Evolutionary conservation across 2,888 invertebrate genomes (phyloP).

Genomic region (Notodromas monacha): DNA sequence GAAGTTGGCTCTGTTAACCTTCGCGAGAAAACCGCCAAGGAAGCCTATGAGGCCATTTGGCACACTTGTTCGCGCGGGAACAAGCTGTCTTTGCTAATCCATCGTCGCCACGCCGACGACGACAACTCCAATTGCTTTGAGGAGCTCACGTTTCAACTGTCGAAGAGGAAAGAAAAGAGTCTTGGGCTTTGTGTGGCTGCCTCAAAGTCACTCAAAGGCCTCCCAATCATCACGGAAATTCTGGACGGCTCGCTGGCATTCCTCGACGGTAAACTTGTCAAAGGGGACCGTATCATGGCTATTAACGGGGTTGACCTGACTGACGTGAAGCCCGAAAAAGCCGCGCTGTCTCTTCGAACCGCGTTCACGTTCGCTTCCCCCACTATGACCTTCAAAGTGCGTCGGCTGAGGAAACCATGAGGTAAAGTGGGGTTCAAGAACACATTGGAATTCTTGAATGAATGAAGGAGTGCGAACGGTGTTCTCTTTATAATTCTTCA

Average conservation of each 20-base stretch:
- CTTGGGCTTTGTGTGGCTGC: no score
- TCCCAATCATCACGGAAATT: slow-evolving; percentile 65
- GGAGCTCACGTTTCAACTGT: slow-evolving; percentile 40
- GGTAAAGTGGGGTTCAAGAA: no score
- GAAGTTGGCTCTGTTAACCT: slow-evolving; percentile 49
- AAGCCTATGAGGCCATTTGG: slow-evolving; percentile 45
- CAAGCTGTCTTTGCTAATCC: slow-evolving; percentile 23
- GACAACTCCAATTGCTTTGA: slow-evolving; percentile 29
- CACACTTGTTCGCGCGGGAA: slow-evolving; percentile 31
- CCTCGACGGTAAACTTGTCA: slow-evolving; percentile 52
- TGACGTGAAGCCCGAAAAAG: slow-evolving; percentile 35
- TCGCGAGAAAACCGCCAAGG: slow-evolving; percentile 45
- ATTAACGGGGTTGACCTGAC: slow-evolving; percentile 59
- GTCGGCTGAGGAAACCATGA: slow-evolving; percentile 1
- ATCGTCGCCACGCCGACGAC: slow-evolving; percentile 30
- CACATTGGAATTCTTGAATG: no score
- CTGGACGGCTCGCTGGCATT: slow-evolving; percentile 26
- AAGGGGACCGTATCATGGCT: slow-evolving; percentile 59
- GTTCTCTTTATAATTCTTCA: no score
- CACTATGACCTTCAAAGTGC: no score
- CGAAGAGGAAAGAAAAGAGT: slow-evolving; percentile 57
- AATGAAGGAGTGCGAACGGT: no score
- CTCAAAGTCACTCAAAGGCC: slow-evolving; percentile 49
- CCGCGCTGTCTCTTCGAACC: slow-evolving; percentile 59
- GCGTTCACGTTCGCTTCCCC: no score